Percentiles rank a stretch among this genome's conserved stretches.
Evolutionary conservation across 1,140 invertebrate genomes (phyloP).

Genomic region (Lasioglossum baleicum): DNA sequence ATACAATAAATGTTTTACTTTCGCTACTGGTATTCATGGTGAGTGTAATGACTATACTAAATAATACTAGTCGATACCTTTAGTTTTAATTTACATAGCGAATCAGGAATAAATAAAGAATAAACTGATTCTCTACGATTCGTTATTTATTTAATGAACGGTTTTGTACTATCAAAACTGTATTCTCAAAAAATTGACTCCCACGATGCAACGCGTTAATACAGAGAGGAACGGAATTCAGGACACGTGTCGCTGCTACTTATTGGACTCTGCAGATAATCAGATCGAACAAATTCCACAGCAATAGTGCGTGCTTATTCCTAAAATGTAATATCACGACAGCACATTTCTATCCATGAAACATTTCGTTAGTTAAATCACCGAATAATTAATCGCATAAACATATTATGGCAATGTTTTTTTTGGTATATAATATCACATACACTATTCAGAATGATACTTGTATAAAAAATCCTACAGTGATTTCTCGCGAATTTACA

Average conservation of each 20-base stretch:
- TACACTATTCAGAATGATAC: background rate
- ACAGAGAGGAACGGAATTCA: slow-evolving; percentile 10
- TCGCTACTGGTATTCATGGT: background rate
- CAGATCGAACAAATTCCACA: background rate
- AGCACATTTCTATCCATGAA: background rate
- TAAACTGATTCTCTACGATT: slow-evolving; percentile 8
- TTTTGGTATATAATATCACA: background rate
- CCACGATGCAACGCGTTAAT: background rate
- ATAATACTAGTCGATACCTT: background rate
- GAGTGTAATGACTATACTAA: slow-evolving; percentile 12
- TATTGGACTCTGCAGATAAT: background rate
- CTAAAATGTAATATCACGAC: background rate
- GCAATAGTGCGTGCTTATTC: background rate
- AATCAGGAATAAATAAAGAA: background rate
- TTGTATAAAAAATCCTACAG: background rate
- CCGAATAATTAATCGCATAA: background rate
- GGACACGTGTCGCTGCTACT: background rate
- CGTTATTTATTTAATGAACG: slow-evolving; percentile 16
- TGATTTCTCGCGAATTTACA: no score
- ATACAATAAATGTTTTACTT: slow-evolving; percentile 4
- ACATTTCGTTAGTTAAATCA: background rate
- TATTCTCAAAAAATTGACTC: background rate
- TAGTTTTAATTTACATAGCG: background rate
- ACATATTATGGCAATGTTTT: background rate
- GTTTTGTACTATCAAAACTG: slow-evolving; percentile 42